phyloP scores from a whole-genome alignment of 64 coral and sea anemone species.

The Astreopora myriophthalma region DNA sequence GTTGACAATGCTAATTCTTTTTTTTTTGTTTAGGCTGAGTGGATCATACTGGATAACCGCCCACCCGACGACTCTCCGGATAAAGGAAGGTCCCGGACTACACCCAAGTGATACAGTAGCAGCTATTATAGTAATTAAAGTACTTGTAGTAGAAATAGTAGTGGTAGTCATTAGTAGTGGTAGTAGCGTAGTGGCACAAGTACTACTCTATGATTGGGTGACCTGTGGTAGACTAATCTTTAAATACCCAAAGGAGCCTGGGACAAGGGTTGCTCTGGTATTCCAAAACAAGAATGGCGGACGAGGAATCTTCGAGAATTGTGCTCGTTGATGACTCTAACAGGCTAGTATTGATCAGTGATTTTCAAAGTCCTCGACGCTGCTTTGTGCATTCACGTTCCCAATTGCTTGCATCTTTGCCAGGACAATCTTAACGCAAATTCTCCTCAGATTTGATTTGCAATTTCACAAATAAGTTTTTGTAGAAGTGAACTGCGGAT shows the following conservation, averaged over 20 bases:
- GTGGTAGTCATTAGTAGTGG: too few species aligned
- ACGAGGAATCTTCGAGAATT: not conserved
- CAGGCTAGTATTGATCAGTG: not conserved
- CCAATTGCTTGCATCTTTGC: not conserved
- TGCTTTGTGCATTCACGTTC: not conserved
- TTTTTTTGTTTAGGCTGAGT: too few species aligned
- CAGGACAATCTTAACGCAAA: not conserved
- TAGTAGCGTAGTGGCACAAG: too few species aligned
- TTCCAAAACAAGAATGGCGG: conserved; percentile 36
- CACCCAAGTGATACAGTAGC: too few species aligned
- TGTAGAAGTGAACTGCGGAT: not conserved
- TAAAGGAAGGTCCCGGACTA: too few species aligned
- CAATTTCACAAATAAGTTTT: not conserved
- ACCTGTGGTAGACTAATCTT: too few species aligned
- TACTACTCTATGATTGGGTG: too few species aligned
- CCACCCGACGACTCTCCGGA: too few species aligned
- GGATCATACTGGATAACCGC: too few species aligned
- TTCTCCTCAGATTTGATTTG: not conserved
- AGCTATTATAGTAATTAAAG: too few species aligned
- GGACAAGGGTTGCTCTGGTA: not conserved
- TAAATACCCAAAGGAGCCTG: not conserved
- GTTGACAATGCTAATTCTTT: not conserved
- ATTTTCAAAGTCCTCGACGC: not conserved
- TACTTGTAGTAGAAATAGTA: too few species aligned
- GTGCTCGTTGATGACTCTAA: too few species aligned